Evolutionary conservation across 2,113 vertebrate species (phyloP), one percentile per base, ranked within the genome.

Genomic region (Odontesthes bonariensis): DNA sequence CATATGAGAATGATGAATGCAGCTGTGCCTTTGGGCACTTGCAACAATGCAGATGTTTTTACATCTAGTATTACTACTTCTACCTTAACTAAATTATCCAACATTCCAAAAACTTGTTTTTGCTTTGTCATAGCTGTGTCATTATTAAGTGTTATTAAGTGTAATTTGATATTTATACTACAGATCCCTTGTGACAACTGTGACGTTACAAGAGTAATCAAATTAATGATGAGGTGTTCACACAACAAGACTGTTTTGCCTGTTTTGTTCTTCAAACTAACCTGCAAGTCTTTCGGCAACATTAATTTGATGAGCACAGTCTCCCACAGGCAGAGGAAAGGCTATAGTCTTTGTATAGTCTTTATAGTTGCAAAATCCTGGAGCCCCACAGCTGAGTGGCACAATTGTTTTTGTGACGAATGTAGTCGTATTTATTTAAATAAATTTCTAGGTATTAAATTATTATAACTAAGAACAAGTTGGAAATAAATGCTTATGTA

Each of bases 251-350:
- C 31, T 51, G 33, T 55, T 35, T 20, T 78, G 53, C 23, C 14
- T 27, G 4, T 58, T 83, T 73, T 27, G 67, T 52, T 68, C 67
- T 66, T 67, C 58, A 71, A 51, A 59, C 73, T 60, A 74, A 68
- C 49, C 49, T 56, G 64, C 40, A 54, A 56, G 52, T 66, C 70
- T 63, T 38, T 79, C 33, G 31, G 47, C 75, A 83, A 63, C 67
- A 67, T 83, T 83, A 52, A 81, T 82, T 84, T 64, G 40, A 69
- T 80, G 78, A 73, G 82, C 57, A 62, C 72, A 31, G 31, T 67
- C 22, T 80, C 55, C 20, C 62, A 60, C 32, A 72, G 68, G 44
- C 22, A 27, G 7, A 66, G 38, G 6, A 61, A 19, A 68, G 38
- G 19, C 49, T 47, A 35, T 61, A 12, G 53, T 67, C 55, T 63